Conservation (phyloP, 2,113 vertebrate species). For the Sorex fumeus region DNA sequence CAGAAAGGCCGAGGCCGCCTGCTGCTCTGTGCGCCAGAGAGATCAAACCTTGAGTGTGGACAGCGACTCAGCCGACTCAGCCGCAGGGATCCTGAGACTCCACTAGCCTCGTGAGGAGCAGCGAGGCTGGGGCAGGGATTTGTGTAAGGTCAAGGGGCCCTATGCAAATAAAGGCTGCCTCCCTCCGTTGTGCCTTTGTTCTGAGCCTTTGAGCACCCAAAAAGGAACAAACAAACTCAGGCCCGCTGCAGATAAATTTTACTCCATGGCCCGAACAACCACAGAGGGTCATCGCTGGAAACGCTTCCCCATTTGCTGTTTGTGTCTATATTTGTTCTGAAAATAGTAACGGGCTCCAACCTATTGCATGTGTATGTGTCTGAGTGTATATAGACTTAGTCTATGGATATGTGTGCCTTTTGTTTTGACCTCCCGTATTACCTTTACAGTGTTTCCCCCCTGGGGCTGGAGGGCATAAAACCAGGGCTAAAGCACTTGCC, state of each 20-base stretch:
- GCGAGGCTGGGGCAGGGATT: not conserved
- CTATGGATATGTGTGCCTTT: not conserved
- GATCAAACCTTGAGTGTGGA: constrained; percentile 74
- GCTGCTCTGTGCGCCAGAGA: not conserved
- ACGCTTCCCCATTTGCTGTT: not conserved
- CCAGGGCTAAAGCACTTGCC: too few species aligned
- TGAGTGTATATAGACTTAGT: not conserved
- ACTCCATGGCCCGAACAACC: not conserved
- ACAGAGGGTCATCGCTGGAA: not conserved
- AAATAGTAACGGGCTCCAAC: not conserved
- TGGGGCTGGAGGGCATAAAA: too few species aligned
- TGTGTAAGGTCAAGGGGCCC: constrained; percentile 39
- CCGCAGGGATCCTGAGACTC: constrained; percentile 62
- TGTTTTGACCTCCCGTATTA: not conserved
- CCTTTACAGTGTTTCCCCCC: not conserved
- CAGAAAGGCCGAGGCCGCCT: constrained; percentile 63
- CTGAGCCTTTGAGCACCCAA: not conserved
- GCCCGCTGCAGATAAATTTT: not conserved
- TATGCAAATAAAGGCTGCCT: constrained; percentile 28
- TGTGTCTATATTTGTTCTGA: not conserved
- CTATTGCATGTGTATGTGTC: not conserved
- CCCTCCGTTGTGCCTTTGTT: constrained; percentile 15
- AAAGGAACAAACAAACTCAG: not conserved
- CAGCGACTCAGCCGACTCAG: constrained; percentile 63
- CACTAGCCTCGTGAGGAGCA: not conserved